Percentiles rank a stretch among this genome's conserved stretches.
Conservation (phyloP, 2,888 invertebrate genomes). For the Tenodera sinensis region DNA sequence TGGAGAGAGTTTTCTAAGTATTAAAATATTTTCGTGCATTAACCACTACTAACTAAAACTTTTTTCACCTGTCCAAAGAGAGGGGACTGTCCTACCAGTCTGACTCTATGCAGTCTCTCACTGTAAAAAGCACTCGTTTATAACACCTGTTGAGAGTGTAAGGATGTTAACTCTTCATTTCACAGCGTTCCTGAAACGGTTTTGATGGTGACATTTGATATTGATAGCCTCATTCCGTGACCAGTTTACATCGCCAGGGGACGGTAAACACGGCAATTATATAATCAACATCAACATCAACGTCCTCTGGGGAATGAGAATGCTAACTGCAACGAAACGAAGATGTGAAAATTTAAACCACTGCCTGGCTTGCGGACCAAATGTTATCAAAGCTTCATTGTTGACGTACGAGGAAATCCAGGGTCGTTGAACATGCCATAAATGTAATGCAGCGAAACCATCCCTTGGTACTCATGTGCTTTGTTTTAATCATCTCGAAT, state of each 20-base stretch:
- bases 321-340: neutral
- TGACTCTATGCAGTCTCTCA: no score
- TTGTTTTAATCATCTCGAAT: no score
- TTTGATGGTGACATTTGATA: neutral
- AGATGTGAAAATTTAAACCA: neutral
- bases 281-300: neutral
- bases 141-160: neutral
- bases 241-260: neutral
- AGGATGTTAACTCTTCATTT: neutral
- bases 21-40: no score
- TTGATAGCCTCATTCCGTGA: neutral
- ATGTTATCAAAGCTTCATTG: neutral
- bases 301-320: neutral
- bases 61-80: no score
- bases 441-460: no score
- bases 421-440: no score
- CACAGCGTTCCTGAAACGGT: neutral
- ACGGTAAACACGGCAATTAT: constrained; percentile 1
- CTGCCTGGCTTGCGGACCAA: neutral
- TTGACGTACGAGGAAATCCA: neutral
- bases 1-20: no score
- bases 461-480: no score
- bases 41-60: no score
- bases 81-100: no score
- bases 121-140: neutral